Evolutionary conservation across 2,113 vertebrate species (phyloP).

Genomic region (Engystomops pustulosus): DNA sequence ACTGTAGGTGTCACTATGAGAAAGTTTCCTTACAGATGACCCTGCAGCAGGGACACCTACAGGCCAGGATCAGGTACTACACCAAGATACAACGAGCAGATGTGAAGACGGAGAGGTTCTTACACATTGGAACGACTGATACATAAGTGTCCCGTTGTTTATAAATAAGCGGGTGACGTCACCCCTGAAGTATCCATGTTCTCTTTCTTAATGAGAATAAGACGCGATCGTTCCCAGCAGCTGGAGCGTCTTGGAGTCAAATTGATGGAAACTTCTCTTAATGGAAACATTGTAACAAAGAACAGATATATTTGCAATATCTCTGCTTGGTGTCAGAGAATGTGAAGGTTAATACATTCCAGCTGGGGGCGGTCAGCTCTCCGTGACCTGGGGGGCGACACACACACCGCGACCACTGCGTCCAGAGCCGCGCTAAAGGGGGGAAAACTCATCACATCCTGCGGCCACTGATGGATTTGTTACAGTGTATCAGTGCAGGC

Average conservation of each 20-base stretch:
- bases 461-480: not conserved
- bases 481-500: not conserved
- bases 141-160: not conserved
- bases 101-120: not conserved
- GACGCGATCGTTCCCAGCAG: not conserved
- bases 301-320: not conserved
- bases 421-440: too few species aligned
- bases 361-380: not conserved
- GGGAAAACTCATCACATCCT: too few species aligned
- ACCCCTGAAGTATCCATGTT: too few species aligned
- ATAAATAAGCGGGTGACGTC: not conserved
- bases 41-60: slow-evolving; percentile 1
- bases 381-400: not conserved
- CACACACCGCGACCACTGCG: too few species aligned
- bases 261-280: not conserved
- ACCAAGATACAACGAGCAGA: not conserved
- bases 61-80: not conserved
- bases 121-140: not conserved
- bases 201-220: too few species aligned
- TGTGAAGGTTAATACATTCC: not conserved
- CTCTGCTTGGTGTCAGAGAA: not conserved
- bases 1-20: not conserved
- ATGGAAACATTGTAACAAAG: not conserved
- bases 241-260: not conserved
- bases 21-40: too few species aligned